Percentiles rank a stretch among this genome's conserved stretches.
Conservation (phyloP, 1,140 invertebrate species). For the Portunus trituberculatus region DNA sequence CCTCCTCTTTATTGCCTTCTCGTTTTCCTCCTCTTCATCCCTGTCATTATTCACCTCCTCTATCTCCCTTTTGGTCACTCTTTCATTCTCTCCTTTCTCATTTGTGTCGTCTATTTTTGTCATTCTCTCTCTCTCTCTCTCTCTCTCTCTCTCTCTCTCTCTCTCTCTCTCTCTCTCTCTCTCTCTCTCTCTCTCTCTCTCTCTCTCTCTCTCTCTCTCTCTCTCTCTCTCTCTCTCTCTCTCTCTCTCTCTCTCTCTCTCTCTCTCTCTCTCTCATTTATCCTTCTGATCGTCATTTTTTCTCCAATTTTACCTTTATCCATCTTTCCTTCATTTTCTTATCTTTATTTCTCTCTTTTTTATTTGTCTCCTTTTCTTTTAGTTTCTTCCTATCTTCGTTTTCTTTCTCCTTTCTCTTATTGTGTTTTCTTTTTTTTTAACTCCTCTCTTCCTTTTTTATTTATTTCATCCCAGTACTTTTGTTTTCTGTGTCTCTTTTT, state of each 20-base stretch:
- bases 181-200: slow-evolving; percentile 41
- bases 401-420: no score
- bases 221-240: slow-evolving; percentile 41
- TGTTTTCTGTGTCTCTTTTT: no score
- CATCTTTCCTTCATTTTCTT: no score
- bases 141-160: no score
- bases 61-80: background rate
- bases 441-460: no score
- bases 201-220: slow-evolving; percentile 41
- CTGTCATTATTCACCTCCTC: background rate
- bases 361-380: no score
- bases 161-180: slow-evolving; percentile 23
- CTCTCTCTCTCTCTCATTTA: background rate
- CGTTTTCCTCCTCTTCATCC: background rate
- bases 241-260: slow-evolving; percentile 29
- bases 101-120: background rate
- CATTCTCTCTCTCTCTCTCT: background rate
- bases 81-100: background rate
- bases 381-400: no score
- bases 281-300: background rate
- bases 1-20: background rate
- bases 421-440: no score
- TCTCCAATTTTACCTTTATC: background rate
- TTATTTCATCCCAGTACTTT: no score
- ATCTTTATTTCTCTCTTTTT: no score